Evolutionary conservation across 1,140 invertebrate species (phyloP).

Genomic region (Hyposmocoma kahamanoa): DNA sequence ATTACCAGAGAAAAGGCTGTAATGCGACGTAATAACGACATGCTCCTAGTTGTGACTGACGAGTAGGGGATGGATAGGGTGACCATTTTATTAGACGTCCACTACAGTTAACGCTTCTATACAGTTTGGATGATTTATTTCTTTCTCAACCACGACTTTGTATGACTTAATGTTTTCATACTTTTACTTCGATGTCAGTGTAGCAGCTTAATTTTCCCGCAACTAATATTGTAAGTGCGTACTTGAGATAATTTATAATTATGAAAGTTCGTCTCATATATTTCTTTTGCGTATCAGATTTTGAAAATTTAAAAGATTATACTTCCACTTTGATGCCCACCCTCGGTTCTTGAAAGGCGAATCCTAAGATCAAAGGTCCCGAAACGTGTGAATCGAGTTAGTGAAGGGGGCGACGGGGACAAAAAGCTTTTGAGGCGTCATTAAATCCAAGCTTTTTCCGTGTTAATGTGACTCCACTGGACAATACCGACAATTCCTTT

Average conservation of each 20-base stretch:
- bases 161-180: background rate
- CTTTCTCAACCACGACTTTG: background rate
- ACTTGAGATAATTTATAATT: background rate
- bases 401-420: slow-evolving; percentile 2
- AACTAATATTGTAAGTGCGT: background rate
- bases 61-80: background rate
- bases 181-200: too few species aligned
- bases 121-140: too few species aligned
- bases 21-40: background rate
- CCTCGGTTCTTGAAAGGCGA: slow-evolving; percentile 6
- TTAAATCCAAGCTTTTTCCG: slow-evolving; percentile 35
- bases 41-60: background rate
- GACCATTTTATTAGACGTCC: background rate
- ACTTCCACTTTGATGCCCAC: background rate
- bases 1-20: slow-evolving; percentile 6
- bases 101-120: too few species aligned
- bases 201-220: too few species aligned
- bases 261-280: background rate
- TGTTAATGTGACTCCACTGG: slow-evolving; percentile 25
- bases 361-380: slow-evolving; percentile 25
- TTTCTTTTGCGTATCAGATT: background rate
- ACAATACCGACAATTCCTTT: slow-evolving; percentile 22
- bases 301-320: background rate
- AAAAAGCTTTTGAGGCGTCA: slow-evolving; percentile 33
- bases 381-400: slow-evolving; percentile 42